phyloP scores from a whole-genome alignment of 1,140 invertebrate species.

The Bombus soroeensis region DNA sequence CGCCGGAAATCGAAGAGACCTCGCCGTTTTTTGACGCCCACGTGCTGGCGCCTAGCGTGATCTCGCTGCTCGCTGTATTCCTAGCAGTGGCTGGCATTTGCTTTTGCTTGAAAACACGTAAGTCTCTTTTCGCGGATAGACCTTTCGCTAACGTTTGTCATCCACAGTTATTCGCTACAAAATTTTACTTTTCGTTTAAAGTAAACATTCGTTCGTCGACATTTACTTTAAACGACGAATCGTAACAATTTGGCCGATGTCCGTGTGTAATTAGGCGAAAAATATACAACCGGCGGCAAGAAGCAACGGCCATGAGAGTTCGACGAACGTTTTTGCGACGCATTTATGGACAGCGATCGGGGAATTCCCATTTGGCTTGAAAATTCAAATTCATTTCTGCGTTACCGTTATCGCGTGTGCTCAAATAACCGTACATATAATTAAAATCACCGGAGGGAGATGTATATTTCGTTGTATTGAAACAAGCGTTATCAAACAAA shows the following conservation, averaged over 20 bases:
- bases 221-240: no score
- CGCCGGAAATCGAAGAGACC: conserved; percentile 75
- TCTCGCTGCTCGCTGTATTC: conserved; percentile 82
- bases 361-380: not conserved
- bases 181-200: not conserved
- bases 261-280: not conserved
- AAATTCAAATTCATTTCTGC: not conserved
- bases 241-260: not conserved
- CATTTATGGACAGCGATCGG: not conserved
- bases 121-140: conserved; percentile 60
- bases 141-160: not conserved
- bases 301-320: not conserved
- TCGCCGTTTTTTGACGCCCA: conserved; percentile 82
- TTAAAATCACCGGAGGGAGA: conserved; percentile 23
- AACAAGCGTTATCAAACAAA: conserved; percentile 21
- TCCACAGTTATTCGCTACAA: not conserved
- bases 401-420: not conserved
- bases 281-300: not conserved
- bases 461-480: conserved; percentile 30
- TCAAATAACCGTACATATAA: conserved; percentile 28
- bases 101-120: conserved; percentile 83
- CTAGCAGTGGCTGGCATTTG: conserved; percentile 82
- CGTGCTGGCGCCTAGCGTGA: conserved; percentile 81
- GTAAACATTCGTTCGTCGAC: not conserved
- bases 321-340: not conserved